Evolutionary conservation across 1,140 invertebrate genomes (phyloP), one percentile per base, ranked within the genome.

Genomic region (Drosophila littoralis): DNA sequence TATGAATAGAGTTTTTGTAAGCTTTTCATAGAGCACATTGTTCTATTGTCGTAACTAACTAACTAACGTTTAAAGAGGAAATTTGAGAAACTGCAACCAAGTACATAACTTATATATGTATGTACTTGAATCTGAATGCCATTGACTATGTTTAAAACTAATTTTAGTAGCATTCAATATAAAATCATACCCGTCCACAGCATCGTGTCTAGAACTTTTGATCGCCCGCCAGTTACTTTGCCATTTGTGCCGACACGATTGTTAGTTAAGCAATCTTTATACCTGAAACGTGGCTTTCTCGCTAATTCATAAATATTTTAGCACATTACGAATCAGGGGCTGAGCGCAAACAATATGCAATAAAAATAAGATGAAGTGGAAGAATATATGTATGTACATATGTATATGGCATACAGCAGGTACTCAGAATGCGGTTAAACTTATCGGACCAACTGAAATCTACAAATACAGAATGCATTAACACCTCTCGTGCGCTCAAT

Each of bases 391-490:
- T n/a, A n/a, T n/a, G n/a, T n/a, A n/a, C n/a, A n/a, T 2, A 22
- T 22, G 22, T 28, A 28, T 28, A 28, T 28, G 22, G 51, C 13
- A 17, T 8, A 61, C 22, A 42, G 10, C 36, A 59, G 28, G 54
- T 42, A 50, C 54, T 48, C 35, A 40, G 36, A 68, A 68, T 48
- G 35, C 48, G 40, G 28, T 50, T 70, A 33, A 70, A 64, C 51
- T 78, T 79, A 83, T 71, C 67, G 59, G 63, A 36, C 75, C 58
- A 63, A 73, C 46, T 68, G 35, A 46, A 57, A 81, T 74, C 78
- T 74, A 57, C 51, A 70, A 73, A 66, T 71, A 61, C 78, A 65
- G 63, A 86, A 81, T 78, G 78, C 75, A 81, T 78, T 80, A 75
- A 86, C 81, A 84, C 81, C 81, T 73, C 54, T 58, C 66, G 60